A percentile compares a stretch with the other conserved stretches of the same genome.
Conservation (phyloP, 2,797 vertebrate species). For the Sorex maritimensis region DNA sequence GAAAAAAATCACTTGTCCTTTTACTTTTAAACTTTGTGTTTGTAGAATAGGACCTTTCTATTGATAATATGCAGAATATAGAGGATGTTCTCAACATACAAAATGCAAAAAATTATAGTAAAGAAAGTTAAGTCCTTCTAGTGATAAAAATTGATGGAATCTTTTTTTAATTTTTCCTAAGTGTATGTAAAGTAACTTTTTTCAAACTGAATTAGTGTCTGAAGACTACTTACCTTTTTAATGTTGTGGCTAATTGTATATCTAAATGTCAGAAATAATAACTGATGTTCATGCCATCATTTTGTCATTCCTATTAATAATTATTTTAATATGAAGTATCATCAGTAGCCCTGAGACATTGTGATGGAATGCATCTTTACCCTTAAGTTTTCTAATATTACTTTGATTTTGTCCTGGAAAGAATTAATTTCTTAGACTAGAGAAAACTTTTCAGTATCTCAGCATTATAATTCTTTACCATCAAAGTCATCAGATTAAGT, state of each 20-base stretch:
- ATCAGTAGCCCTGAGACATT: neutral
- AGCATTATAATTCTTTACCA: neutral
- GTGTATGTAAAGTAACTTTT: slow-evolving; percentile 37
- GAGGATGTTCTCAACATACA: neutral
- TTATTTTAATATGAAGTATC: slow-evolving; percentile 23
- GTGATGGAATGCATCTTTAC: neutral
- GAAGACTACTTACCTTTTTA: neutral
- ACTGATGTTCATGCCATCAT: neutral
- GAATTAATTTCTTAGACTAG: slow-evolving; percentile 1
- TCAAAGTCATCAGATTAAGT: neutral
- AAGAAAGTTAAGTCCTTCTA: slow-evolving; percentile 53
- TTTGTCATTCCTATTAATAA: neutral
- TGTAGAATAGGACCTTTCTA: slow-evolving; percentile 9
- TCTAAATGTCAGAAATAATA: slow-evolving; percentile 27
- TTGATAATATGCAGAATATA: neutral
- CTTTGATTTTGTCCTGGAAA: slow-evolving; percentile 53
- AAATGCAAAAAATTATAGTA: slow-evolving; percentile 20
- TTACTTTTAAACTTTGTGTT: slow-evolving; percentile 20
- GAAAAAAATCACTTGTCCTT: slow-evolving; percentile 7
- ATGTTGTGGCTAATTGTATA: neutral
- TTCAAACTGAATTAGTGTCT: neutral
- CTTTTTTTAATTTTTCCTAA: slow-evolving; percentile 34
- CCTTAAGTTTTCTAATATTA: slow-evolving; percentile 45
- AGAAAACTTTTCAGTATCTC: neutral
- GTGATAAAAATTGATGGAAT: neutral